Evolutionary conservation across 2,797 vertebrate species (phyloP), one percentile per base, ranked within the genome.

Genomic region (Euthynnus affinis): DNA sequence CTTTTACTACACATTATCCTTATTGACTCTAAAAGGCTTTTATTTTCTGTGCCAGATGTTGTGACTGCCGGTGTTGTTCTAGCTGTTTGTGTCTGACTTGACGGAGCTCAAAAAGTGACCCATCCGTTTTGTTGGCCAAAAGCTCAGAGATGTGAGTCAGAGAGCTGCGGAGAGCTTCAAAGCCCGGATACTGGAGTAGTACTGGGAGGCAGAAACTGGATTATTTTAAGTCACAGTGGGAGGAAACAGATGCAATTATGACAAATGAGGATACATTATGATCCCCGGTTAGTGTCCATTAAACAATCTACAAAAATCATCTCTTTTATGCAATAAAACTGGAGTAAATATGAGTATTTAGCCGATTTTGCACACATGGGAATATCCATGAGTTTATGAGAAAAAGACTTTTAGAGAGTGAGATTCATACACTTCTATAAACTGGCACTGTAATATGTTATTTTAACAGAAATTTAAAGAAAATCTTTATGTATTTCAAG

Each of bases 111-210:
- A 71, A 84, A 76, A 88, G 70, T 76, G 81, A 71, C 73, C 29
- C 42, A 52, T 52, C 10, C 4, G 40, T 76, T 63, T 55, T 32
- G 20, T 40, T 74, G 74, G 74, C 65, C 71, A 60, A 66, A 68
- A 48, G 9, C 44, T 70, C 7, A 32, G 48, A 20, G 77, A 73
- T 71, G 66, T 59, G 79, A 79, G 42, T 58, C 82, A 71, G 56
- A 57, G 63, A 53, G 58, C 61, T 25, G 69, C 1, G 73, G 88
- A 69, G 60, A 72, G 49, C 17, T 13, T 51, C 56, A 93, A 94
- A 94, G 1, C 80, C 60, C n/a, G 92, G 94, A 91, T 6, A 81
- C 73, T 49, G 92, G 90, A 91, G 15, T 7, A 37, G 9, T 37
- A 0, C 3, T 32, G 25, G 1, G 9, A 23, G 49, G 46, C 15